A percentile compares a stretch with the other conserved stretches of the same genome.
phyloP scores from a whole-genome alignment of 2,797 vertebrate genomes.

The Notolepis coatsorum region DNA sequence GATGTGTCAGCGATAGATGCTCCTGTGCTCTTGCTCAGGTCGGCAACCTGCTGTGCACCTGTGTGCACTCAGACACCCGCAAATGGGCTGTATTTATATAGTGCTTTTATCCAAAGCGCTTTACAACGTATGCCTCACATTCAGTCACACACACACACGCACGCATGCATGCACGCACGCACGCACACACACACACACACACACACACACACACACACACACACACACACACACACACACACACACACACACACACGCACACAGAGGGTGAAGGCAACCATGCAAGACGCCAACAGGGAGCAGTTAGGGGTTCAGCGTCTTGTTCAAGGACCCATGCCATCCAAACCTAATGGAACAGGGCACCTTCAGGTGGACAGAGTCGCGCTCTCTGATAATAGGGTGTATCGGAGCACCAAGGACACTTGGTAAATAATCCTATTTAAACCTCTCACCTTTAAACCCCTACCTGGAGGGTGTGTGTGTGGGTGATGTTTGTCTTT shows the following conservation, averaged over 20 bases:
- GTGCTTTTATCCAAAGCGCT: no score
- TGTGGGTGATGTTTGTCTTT: no score
- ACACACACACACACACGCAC: background rate
- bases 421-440: slow-evolving; percentile 20
- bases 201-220: background rate
- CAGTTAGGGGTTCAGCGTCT: background rate
- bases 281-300: no score
- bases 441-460: slow-evolving; percentile 7
- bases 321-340: background rate
- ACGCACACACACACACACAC: background rate
- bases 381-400: slow-evolving; percentile 12
- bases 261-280: no score
- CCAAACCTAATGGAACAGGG: background rate
- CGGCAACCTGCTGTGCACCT: no score
- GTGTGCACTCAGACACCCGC: background rate
- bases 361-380: background rate
- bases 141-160: no score
- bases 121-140: no score
- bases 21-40: no score
- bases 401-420: slow-evolving; percentile 19
- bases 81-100: no score
- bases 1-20: no score
- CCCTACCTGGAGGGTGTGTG: background rate
- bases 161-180: background rate
- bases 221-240: background rate